phyloP scores from a whole-genome alignment of 1,140 invertebrate species.

The Trichonephila inaurata region DNA sequence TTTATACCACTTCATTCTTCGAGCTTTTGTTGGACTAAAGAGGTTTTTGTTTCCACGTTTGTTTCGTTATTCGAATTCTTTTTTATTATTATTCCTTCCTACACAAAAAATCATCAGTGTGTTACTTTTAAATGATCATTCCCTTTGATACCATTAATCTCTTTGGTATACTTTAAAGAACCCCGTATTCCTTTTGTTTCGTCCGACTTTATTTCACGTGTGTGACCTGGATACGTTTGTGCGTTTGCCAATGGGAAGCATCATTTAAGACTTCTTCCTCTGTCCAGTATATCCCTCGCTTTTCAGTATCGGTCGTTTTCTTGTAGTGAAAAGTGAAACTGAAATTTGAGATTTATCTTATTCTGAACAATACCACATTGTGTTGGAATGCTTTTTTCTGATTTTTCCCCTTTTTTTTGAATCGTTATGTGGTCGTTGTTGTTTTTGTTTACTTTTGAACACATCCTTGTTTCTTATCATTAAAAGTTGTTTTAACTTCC shows the following conservation, averaged over 20 bases:
- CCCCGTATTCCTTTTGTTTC: conserved; percentile 35
- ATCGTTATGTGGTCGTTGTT: not conserved
- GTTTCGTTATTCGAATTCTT: not conserved
- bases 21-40: not conserved
- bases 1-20: conserved; percentile 24
- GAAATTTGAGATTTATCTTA: conserved; percentile 31
- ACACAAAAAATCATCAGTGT: conserved; percentile 30
- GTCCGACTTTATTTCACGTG: not conserved
- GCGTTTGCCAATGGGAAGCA: not conserved
- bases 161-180: not conserved
- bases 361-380: conserved; percentile 6
- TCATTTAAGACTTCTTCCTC: not conserved
- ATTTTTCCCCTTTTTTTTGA: not conserved
- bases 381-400: not conserved
- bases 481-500: not conserved
- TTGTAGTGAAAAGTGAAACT: conserved; percentile 38
- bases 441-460: not conserved
- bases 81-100: not conserved
- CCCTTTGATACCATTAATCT: conserved; percentile 33
- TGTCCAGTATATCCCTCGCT: not conserved
- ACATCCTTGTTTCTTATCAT: not conserved
- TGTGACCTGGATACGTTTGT: conserved; percentile 45
- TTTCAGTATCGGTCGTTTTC: not conserved
- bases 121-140: conserved; percentile 45
- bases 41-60: conserved; percentile 12